These are phyloP conservation scores for Acanthacorydalis orientalis DNA, from an alignment of 2,888 invertebrate genomes.

Conservation along the genomic window DNA sequence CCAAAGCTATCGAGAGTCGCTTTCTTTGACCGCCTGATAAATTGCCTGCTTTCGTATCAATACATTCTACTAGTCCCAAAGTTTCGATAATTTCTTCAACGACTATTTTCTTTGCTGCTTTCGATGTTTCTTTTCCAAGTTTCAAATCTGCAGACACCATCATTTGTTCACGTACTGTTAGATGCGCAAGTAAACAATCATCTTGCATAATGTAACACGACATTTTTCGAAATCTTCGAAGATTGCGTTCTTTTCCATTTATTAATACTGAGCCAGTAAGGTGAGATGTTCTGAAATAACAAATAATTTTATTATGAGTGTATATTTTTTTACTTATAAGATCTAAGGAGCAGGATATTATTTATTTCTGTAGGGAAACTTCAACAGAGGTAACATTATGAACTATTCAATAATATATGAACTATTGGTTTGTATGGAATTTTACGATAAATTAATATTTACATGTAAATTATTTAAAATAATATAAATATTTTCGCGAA, in stretches of 20 bases:
- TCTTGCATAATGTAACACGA: slow-evolving; percentile 97
- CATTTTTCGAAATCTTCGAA: slow-evolving; percentile 77
- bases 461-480: too few relatives aligned
- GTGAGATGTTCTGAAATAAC: slow-evolving; percentile 53
- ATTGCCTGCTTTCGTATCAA: slow-evolving; percentile 60
- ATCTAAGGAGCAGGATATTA: neutral
- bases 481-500: too few relatives aligned
- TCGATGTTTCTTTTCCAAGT: slow-evolving; percentile 60
- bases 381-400: too few relatives aligned
- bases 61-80: slow-evolving; percentile 61
- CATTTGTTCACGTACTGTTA: slow-evolving; percentile 87
- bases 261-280: slow-evolving; percentile 73
- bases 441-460: too few relatives aligned
- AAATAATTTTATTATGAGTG: neutral
- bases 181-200: slow-evolving; percentile 72
- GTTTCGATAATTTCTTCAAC: slow-evolving; percentile 77
- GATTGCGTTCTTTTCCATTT: slow-evolving; percentile 73
- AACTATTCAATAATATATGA: too few relatives aligned
- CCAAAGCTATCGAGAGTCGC: slow-evolving; percentile 76
- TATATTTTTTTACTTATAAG: neutral
- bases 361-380: too few relatives aligned
- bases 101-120: slow-evolving; percentile 56
- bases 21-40: slow-evolving; percentile 86
- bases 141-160: slow-evolving; percentile 86
- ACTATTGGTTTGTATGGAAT: too few relatives aligned